Evolutionary conservation across 2,113 vertebrate genomes (phyloP).

Genomic region (Cinclus mexicanus): DNA sequence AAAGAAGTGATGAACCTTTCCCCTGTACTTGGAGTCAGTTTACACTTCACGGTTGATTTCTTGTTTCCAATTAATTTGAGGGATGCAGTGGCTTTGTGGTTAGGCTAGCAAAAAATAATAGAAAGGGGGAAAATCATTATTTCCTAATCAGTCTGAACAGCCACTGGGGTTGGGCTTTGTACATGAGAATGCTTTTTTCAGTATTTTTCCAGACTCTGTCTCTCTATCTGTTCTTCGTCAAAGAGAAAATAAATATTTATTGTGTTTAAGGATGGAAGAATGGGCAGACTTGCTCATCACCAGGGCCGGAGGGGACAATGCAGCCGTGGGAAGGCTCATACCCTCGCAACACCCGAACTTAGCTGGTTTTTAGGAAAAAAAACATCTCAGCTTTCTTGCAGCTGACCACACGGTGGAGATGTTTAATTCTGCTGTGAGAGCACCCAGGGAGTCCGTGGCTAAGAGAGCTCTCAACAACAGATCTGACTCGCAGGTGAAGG

Average conservation of each 20-base stretch:
- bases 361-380: background rate
- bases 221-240: background rate
- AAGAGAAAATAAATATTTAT: background rate
- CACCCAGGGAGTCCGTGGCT: background rate
- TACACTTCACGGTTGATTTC: background rate
- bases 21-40: background rate
- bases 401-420: conserved; percentile 63
- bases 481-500: background rate
- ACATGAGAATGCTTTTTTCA: background rate
- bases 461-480: background rate
- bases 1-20: background rate
- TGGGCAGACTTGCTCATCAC: fast-evolving
- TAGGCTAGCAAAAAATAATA: background rate
- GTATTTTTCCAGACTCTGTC: background rate
- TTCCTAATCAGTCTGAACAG: background rate
- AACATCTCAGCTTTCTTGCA: background rate
- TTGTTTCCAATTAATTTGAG: background rate
- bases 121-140: background rate
- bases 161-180: background rate
- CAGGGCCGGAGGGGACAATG: fast-evolving
- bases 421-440: conserved; percentile 6
- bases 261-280: background rate
- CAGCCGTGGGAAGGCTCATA: background rate
- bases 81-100: background rate
- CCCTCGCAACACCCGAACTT: fast-evolving